A percentile compares a stretch with the other conserved stretches of the same genome.
Conservation (phyloP, 2,797 vertebrate species). For the Cyclopterus lumpus region DNA sequence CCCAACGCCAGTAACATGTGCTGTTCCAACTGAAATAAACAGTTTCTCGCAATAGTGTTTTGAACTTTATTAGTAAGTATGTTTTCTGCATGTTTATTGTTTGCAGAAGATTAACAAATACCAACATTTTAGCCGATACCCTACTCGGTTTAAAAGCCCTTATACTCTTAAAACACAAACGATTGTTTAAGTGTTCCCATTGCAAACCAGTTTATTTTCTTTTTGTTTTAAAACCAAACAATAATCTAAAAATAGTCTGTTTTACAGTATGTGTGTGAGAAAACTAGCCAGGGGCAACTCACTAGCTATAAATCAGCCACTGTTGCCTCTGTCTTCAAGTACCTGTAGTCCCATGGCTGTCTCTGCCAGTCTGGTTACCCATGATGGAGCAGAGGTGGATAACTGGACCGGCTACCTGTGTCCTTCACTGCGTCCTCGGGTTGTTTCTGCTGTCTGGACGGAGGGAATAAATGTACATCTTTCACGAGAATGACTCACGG, state of each 20-base stretch:
- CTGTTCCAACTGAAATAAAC: too few relatives aligned
- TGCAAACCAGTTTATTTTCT: conserved; percentile 11
- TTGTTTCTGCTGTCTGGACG: conserved; percentile 33
- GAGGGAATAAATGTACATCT: conserved; percentile 24
- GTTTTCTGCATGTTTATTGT: not conserved
- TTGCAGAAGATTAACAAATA: conserved; percentile 1
- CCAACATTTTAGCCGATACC: not conserved
- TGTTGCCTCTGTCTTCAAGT: not conserved
- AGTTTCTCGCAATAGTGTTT: too few relatives aligned
- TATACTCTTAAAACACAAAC: not conserved
- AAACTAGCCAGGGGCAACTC: not conserved
- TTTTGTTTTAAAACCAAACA: not conserved
- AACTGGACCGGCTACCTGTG: conserved; percentile 17
- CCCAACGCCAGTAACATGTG: not conserved
- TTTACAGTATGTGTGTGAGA: not conserved
- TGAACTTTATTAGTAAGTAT: not conserved
- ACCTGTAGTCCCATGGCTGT: conserved; percentile 62
- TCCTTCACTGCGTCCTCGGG: conserved; percentile 51
- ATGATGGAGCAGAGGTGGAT: conserved; percentile 59
- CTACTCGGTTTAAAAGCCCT: not conserved
- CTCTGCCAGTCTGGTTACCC: conserved; percentile 74
- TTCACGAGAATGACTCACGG: conserved; percentile 29
- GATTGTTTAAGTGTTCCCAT: conserved; percentile 6
- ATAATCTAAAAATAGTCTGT: conserved; percentile 27
- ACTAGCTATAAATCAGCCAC: too few relatives aligned